Conservation (phyloP, 2,797 vertebrate genomes). For the Takifugu ocellatus region DNA sequence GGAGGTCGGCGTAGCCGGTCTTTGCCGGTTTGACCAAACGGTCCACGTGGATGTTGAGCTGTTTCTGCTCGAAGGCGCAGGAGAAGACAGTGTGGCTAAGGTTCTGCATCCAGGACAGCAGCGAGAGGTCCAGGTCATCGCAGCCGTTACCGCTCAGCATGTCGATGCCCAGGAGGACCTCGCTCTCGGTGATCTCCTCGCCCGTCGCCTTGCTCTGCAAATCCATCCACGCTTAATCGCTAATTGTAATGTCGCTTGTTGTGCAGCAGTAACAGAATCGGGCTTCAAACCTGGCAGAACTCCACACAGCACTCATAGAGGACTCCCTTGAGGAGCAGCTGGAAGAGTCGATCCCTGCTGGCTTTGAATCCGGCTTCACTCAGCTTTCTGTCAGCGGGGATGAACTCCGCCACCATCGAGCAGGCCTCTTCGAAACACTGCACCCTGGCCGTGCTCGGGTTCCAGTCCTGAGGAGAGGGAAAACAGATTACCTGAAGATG, state of each 20-base stretch:
- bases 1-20: conserved; percentile 89
- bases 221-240: neutral
- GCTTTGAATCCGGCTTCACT: conserved; percentile 98
- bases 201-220: conserved; percentile 92
- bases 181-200: conserved; percentile 96
- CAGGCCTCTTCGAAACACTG: conserved; percentile 98
- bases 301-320: conserved; percentile 99
- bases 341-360: conserved; percentile 91
- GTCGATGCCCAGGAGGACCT: conserved; percentile 95
- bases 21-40: conserved; percentile 93
- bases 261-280: neutral
- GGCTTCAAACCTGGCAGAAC: conserved; percentile 83
- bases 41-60: conserved; percentile 96
- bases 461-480: conserved; percentile 82
- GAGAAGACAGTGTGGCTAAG: conserved; percentile 89
- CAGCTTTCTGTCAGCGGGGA: conserved; percentile 94
- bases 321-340: conserved; percentile 95
- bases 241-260: neutral
- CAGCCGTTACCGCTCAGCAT: conserved; percentile 96
- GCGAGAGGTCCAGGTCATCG: conserved; percentile 94
- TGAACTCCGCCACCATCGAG: conserved; percentile 96
- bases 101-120: conserved; percentile 98
- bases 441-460: conserved; percentile 95
- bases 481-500: no score
- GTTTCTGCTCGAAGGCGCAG: conserved; percentile 98